Evolutionary conservation across 2,888 invertebrate genomes (phyloP), one percentile per base, ranked within the genome.

Genomic region (Hipparchia sbordonii): DNA sequence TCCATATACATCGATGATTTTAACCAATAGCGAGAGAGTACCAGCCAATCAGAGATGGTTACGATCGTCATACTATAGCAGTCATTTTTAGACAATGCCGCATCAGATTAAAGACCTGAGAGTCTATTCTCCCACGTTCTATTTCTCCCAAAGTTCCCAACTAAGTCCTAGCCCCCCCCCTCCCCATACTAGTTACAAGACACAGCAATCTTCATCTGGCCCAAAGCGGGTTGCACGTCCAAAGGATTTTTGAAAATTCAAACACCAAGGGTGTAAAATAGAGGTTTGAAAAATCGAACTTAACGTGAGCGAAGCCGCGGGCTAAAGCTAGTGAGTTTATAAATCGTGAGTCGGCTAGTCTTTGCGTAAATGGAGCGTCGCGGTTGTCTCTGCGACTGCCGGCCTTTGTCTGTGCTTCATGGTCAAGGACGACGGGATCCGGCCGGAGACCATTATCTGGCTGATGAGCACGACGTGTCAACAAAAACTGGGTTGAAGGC

Each of bases 171-270:
- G 23, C 23, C 23, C 23, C 1, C 23, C 23, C 23, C 23, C 1
- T 23, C 23, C 23, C 23, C 23, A 23, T 23, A 23, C 23, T 23
- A 23, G 13, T 8, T 57, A 57, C 8, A 52, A 52, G 52, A 39
- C 95, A 98, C 98, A 89, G 97, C 97, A 77, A 97, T 97, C 92
- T 97, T 97, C 0, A 98, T 98, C 90, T 98, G 98, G 23, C 98
- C 98, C 76, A 98, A 87, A 1, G 98, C 98, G 0, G 98, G 98
- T 0, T 98, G 98, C 13, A 98, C 97, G 80, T 98, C 97, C 81
- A 98, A 89, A 23, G 23, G 23, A 23, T 23, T 23, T 23, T 23
- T 23, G 23, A 23, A 23, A 23, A 23, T 23, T 23, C 23, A 23
- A 23, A 23, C 23, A 23, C 23, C 23, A 23, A 23, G 23, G 23